Evolutionary conservation across 2,888 invertebrate species (phyloP), one percentile per base, ranked within the genome.

Genomic region (Eudasyphora cyanicolor): DNA sequence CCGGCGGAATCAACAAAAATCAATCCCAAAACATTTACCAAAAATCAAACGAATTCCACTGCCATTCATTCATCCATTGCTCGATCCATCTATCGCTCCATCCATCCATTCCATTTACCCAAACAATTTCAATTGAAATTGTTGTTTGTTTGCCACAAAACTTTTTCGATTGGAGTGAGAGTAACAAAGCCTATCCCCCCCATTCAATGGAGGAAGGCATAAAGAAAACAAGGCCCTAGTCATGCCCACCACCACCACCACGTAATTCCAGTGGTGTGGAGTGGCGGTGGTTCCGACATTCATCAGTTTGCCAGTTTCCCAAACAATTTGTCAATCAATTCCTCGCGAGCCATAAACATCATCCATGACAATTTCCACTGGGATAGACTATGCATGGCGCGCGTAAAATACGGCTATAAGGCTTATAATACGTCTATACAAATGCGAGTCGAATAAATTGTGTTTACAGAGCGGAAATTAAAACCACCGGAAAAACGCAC

Each of bases 381-480:
- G n/a, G n/a, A n/a, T n/a, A n/a, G n/a, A 49, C 12, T 10, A 67
- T 32, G n/a, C 19, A 29, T 32, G n/a, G 5, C 54, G 54, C 10
- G 1, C 49, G 4, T 42, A 27, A 42, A 10, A 73, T 42, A 42
- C 24, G 27, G 12, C 12, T 45, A 45, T 17, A 51, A 54, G 24
- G n/a, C n/a, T n/a, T n/a, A n/a, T n/a, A n/a, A n/a, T n/a, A n/a
- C n/a, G n/a, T n/a, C n/a, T n/a, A n/a, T 17, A 19, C 21, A 14
- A 38, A 57, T 73, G 57, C 2, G 35, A 64, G 35, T 27, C n/a
- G n/a, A 78, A 78, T 78, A 75, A 78, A 57, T 78, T 57, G 62
- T 17, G 14, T 70, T 42, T 17, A 75, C 62, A 54, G 54, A 82
- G 51, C 78, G 77, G 78, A 82, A 78, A 70, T 75, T 62, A 62